These are phyloP conservation scores for Morelia viridis DNA, from an alignment of 2,797 vertebrate species.

Conservation along the genomic window DNA sequence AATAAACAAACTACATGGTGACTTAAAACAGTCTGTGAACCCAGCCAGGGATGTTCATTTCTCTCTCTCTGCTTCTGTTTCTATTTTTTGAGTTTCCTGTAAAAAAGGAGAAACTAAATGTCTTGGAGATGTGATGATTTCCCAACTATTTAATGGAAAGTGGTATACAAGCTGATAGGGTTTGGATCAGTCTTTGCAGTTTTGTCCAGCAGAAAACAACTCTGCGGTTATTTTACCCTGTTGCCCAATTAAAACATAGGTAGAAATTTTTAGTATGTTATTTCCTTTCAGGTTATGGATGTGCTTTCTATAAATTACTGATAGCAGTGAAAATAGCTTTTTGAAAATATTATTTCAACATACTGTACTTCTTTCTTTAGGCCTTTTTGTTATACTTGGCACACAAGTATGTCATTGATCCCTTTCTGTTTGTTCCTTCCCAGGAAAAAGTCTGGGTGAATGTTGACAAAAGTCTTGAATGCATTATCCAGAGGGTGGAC, in stretches of 20 bases:
- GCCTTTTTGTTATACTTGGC: not conserved
- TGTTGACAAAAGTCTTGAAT: slow-evolving; percentile 97
- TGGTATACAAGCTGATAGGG: not conserved
- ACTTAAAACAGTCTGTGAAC: not conserved
- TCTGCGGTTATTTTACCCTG: not conserved
- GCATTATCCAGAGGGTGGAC: slow-evolving; percentile 95
- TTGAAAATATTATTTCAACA: not conserved
- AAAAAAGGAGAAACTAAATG: not conserved
- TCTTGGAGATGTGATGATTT: not conserved
- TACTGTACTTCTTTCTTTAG: not conserved
- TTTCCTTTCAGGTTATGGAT: not conserved
- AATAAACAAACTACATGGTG: not conserved
- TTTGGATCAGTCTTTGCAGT: not conserved
- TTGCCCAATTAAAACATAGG: not conserved
- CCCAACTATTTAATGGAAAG: not conserved
- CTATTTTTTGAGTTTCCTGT: not conserved
- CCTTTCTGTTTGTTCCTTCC: slow-evolving; percentile 37
- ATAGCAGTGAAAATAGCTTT: not conserved
- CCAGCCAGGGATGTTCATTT: not conserved
- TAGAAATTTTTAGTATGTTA: not conserved
- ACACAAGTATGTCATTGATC: not conserved
- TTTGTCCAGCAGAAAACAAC: not conserved
- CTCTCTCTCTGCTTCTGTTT: not conserved
- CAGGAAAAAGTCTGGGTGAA: slow-evolving; percentile 98
- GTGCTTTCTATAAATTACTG: too few species aligned